Percentiles rank a stretch among this genome's conserved stretches.
Evolutionary conservation across 2,113 vertebrate genomes (phyloP).

Genomic region (Ancistrus triradiatus): DNA sequence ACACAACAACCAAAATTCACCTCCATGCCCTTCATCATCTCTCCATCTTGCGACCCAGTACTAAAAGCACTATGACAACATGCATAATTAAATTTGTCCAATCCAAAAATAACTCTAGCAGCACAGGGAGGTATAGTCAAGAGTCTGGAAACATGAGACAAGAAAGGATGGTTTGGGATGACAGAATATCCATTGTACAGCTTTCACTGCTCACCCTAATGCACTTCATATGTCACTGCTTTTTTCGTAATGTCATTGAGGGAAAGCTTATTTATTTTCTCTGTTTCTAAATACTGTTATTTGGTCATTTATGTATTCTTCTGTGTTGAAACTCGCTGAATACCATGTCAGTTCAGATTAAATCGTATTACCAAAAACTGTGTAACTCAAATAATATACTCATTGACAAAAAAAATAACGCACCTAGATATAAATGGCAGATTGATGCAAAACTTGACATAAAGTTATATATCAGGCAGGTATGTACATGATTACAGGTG

Average conservation of each 20-base stretch:
- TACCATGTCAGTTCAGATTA: no score
- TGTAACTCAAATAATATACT: no score
- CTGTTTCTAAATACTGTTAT: no score
- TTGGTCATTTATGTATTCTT: no score
- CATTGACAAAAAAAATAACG: no score
- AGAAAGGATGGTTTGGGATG: not conserved
- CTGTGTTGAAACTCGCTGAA: no score
- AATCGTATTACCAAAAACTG: no score
- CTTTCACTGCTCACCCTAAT: not conserved
- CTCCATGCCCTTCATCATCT: conserved; percentile 27
- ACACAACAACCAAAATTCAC: conserved; percentile 24
- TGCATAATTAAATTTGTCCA: conserved; percentile 48
- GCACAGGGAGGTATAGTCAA: conserved; percentile 8
- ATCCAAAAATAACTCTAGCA: conserved; percentile 45
- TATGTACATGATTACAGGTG: no score
- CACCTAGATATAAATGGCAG: no score
- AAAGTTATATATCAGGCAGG: no score
- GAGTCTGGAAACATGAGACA: conserved; percentile 16
- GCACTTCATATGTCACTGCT: not conserved
- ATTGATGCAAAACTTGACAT: no score
- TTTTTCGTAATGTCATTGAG: not conserved
- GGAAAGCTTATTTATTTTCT: not conserved
- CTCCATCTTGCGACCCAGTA: conserved; percentile 35
- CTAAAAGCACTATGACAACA: conserved; percentile 47
- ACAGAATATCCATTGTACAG: not conserved